Evolutionary conservation across 2,888 invertebrate genomes (phyloP), one percentile per base, ranked within the genome.

Genomic region (Clistopyga incitator): DNA sequence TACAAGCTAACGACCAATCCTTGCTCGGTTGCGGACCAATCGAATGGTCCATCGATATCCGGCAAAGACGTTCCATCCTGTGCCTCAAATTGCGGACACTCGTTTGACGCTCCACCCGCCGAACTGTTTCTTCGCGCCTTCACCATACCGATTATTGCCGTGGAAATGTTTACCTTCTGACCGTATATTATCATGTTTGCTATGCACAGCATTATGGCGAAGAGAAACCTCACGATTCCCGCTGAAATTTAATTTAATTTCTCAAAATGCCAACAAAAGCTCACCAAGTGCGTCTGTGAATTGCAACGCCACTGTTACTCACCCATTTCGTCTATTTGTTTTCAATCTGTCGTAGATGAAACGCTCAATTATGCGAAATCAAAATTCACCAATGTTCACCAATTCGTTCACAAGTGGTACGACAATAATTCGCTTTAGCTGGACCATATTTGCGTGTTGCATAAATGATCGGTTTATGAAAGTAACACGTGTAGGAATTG

Each of bases 141-240:
- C 0, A 91, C 90, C 93, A 93, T 93, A 2, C 92, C 93, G 47
- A 92, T 90, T 29, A 93, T 90, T 0, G 92, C 87, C 13, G 90
- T 91, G 3, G 92, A 86, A 11, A 93, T 90, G 78, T 93, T 93
- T 3, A 93, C 91, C 78, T 93, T 93, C 29, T 91, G 78, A 0
- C 92, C 93, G 68, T 93, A 93, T 81, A 93, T 91, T 72, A 93
- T 92, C 92, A 92, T 92, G 84, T 93, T 93, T 64, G 92, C 93
- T 45, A 92, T 88, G 89, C 91, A 92, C 29, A 93, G 88, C 93
- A 93, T 93, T 76, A 91, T 88, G 20, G 92, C 92, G 67, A 91
- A 93, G 6, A 90, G 71, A 25, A 88, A 92, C 13, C 93, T 87
- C 18, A 93, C 90, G 74, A 87, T 85, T 3, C 85, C 87, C 20